These are phyloP conservation scores for Limnephilus marmoratus DNA, from an alignment of 2,888 invertebrate species.

Conservation along the genomic window DNA sequence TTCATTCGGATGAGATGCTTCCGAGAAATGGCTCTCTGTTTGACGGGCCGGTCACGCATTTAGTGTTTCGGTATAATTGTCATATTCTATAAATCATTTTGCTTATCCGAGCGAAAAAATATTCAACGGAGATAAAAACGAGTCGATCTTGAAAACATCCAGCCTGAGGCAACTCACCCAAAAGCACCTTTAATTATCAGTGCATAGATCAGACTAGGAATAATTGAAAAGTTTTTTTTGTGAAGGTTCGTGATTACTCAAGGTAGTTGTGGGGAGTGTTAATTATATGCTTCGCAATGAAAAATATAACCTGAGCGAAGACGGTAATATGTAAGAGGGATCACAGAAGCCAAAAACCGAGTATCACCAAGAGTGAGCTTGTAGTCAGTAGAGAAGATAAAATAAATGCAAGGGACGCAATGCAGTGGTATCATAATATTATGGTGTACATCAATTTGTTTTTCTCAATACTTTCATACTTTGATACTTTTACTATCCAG, in stretches of 20 bases:
- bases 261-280: neutral
- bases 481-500: too few species aligned
- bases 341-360: conserved; percentile 31
- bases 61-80: conserved; percentile 55
- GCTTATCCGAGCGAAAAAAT: conserved; percentile 50
- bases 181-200: neutral
- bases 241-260: neutral
- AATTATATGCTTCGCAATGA: conserved; percentile 9
- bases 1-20: neutral
- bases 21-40: conserved; percentile 28
- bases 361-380: conserved; percentile 6
- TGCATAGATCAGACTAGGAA: neutral
- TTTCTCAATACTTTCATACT: too few species aligned
- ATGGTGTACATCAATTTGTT: too few species aligned
- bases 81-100: conserved; percentile 54
- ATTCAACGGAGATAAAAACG: neutral
- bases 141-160: neutral
- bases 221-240: neutral
- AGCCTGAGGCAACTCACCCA: neutral
- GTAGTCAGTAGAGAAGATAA: neutral
- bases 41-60: conserved; percentile 48
- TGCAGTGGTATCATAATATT: neutral
- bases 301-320: neutral
- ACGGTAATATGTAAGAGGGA: neutral
- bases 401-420: neutral